phyloP scores from a whole-genome alignment of 2,797 vertebrate species.

The Martes flavigula region DNA sequence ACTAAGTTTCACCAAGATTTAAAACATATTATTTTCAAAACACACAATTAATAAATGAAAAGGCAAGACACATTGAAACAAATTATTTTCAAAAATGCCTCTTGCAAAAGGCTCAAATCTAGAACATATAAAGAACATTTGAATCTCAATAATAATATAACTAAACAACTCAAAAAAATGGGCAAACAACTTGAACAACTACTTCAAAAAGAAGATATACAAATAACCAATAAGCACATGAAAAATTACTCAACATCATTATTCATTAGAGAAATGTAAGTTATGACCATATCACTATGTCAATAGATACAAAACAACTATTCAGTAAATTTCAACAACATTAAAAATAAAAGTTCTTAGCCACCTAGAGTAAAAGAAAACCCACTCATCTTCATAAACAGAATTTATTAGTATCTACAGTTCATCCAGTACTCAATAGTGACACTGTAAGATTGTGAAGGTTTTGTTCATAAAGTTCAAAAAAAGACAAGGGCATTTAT shows the following conservation, averaged over 20 bases:
- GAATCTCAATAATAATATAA: not conserved
- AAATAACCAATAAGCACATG: not conserved
- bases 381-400: not conserved
- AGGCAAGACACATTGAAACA: not conserved
- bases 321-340: not conserved
- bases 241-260: not conserved
- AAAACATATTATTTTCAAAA: not conserved
- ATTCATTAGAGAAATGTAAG: not conserved
- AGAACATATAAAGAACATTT: not conserved
- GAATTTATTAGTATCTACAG: not conserved
- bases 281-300: not conserved
- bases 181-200: not conserved
- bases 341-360: not conserved
- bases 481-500: not conserved
- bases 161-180: not conserved
- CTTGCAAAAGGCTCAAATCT: not conserved
- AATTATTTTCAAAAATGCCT: not conserved
- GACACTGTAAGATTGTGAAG: not conserved
- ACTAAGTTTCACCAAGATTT: not conserved
- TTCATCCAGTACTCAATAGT: not conserved
- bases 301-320: not conserved
- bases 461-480: not conserved
- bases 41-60: not conserved
- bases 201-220: not conserved
- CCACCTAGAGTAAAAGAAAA: not conserved